Evolutionary conservation across 1,140 invertebrate species (phyloP).

Genomic region (Holcopasites calliopsidis): DNA sequence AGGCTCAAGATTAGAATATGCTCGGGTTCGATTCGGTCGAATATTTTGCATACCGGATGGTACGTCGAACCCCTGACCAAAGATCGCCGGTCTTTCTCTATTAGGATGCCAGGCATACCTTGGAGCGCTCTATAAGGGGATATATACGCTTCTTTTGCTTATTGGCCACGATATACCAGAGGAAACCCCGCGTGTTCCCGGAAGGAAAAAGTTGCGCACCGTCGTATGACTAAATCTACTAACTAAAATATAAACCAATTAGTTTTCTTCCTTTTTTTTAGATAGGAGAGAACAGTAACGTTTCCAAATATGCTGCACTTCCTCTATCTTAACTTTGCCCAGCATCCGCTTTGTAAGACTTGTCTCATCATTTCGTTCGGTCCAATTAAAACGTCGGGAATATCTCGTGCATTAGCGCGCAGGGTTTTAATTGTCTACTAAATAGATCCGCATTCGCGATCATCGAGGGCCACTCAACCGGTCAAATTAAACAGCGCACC

Average conservation of each 20-base stretch:
- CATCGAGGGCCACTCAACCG: slow-evolving; percentile 30
- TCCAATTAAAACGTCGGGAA: too few species aligned
- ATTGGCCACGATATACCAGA: slow-evolving; percentile 6
- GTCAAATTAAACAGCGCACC: slow-evolving; percentile 51
- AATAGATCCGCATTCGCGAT: background rate
- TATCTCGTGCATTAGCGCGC: too few species aligned
- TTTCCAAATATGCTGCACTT: too few species aligned
- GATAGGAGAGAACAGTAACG: too few species aligned
- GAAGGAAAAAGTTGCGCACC: too few species aligned
- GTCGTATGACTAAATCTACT: too few species aligned
- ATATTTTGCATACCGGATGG: slow-evolving; percentile 54
- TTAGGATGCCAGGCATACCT: slow-evolving; percentile 60
- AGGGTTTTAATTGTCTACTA: too few species aligned
- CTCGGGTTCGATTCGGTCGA: slow-evolving; percentile 31
- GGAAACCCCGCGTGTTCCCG: background rate
- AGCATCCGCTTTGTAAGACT: too few species aligned
- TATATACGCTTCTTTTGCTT: slow-evolving; percentile 7
- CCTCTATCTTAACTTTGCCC: too few species aligned
- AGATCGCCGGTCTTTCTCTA: slow-evolving; percentile 47
- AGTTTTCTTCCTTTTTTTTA: background rate
- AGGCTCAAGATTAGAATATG: slow-evolving; percentile 32
- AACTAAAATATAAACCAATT: too few species aligned
- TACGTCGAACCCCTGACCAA: slow-evolving; percentile 50
- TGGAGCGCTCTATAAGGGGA: slow-evolving; percentile 30
- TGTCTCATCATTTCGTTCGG: too few species aligned